phyloP scores from a whole-genome alignment of 2,888 invertebrate species.

The Chrysodeixis includens region DNA sequence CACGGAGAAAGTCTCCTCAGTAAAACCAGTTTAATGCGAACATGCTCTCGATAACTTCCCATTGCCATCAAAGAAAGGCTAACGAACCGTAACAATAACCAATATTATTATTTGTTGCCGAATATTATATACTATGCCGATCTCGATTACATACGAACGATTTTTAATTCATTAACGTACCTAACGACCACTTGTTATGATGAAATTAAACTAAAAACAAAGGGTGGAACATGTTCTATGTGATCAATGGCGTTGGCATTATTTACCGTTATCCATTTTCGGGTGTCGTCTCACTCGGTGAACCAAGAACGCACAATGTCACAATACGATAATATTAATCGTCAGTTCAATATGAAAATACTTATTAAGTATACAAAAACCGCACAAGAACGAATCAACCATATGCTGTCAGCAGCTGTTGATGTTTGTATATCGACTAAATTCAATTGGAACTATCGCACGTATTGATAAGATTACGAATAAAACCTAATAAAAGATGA shows the following conservation, averaged over 20 bases:
- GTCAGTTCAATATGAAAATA: constrained; percentile 17
- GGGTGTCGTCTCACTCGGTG: constrained; percentile 2
- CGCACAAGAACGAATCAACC: constrained; percentile 19
- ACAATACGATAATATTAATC: constrained; percentile 2
- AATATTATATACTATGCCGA: not conserved
- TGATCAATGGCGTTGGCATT: constrained; percentile 17
- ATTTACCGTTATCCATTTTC: constrained; percentile 40
- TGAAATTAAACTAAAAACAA: constrained; percentile 12
- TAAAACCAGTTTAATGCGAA: constrained; percentile 28
- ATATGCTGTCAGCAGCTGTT: constrained; percentile 23
- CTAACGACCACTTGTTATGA: constrained; percentile 15
- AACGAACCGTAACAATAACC: not conserved
- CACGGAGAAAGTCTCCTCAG: constrained; percentile 20
- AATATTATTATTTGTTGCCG: not conserved
- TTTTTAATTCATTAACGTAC: constrained; percentile 14
- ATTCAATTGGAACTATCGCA: constrained; percentile 18
- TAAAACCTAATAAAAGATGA: constrained; percentile 39
- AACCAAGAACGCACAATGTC: constrained; percentile 11
- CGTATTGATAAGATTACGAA: constrained; percentile 33
- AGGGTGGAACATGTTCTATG: constrained; percentile 5
- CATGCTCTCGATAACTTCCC: constrained; percentile 18
- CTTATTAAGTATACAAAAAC: constrained; percentile 13
- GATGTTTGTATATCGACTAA: constrained; percentile 15
- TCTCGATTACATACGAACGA: not conserved
- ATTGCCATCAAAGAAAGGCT: constrained; percentile 1